These are phyloP conservation scores for Helogale parvula DNA, from an alignment of 2,113 vertebrate genomes.

Conservation along the genomic window DNA sequence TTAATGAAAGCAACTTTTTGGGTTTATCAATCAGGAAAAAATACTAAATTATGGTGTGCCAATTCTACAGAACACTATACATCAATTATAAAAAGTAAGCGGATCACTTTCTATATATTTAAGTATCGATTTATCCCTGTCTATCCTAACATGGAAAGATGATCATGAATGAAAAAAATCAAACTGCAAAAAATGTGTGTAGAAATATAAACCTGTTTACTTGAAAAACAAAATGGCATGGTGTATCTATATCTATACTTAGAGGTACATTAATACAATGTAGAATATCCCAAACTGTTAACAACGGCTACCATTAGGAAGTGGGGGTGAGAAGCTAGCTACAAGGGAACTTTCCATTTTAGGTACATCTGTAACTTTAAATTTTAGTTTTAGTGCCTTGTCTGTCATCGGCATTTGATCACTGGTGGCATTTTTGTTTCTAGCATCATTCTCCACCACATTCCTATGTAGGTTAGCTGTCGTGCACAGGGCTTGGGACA, in stretches of 20 bases:
- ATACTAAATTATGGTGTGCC: background rate
- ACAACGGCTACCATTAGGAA: background rate
- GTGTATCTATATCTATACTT: background rate
- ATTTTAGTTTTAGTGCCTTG: background rate
- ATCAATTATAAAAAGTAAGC: background rate
- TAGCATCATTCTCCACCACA: background rate
- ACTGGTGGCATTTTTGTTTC: background rate
- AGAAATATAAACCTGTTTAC: slow-evolving; percentile 27
- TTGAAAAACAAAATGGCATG: background rate
- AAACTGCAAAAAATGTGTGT: background rate
- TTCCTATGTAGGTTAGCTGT: background rate
- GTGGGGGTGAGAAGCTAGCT: background rate
- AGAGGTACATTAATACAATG: background rate
- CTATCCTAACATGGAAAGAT: slow-evolving; percentile 6
- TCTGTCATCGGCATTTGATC: background rate
- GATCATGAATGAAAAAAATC: slow-evolving; percentile 12
- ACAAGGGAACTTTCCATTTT: background rate
- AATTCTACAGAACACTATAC: background rate
- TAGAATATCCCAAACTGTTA: background rate
- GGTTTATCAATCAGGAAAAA: background rate
- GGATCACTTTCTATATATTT: background rate
- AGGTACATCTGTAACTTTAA: background rate
- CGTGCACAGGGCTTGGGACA: background rate
- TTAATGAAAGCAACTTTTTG: slow-evolving; percentile 1
- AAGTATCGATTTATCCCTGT: background rate